A percentile compares a stretch with the other conserved stretches of the same genome.
phyloP scores from a whole-genome alignment of 2,888 invertebrate species.

The Myathropa florea region DNA sequence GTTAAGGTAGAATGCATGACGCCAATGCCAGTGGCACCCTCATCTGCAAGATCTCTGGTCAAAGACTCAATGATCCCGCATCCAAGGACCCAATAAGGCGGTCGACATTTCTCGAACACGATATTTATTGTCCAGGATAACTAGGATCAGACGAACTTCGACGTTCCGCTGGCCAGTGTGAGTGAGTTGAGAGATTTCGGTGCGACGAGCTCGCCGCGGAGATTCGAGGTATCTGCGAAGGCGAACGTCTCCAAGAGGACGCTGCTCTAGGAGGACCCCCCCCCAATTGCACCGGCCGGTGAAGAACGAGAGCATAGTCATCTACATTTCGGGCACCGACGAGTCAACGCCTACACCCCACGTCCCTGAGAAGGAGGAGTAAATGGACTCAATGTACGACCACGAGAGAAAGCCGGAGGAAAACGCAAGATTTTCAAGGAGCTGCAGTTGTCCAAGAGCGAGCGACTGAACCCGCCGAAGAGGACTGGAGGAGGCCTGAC shows the following conservation, averaged over 20 bases:
- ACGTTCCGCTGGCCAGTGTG: slow-evolving; percentile 56
- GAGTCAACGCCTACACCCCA: background rate
- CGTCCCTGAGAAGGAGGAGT: background rate
- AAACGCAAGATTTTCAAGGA: slow-evolving; percentile 74
- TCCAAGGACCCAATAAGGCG: too few species aligned
- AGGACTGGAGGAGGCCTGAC: too few species aligned
- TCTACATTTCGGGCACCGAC: slow-evolving; percentile 67
- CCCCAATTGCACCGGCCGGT: slow-evolving; percentile 33
- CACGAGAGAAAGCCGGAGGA: slow-evolving; percentile 62
- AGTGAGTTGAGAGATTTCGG: slow-evolving; percentile 43
- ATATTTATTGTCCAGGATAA: too few species aligned
- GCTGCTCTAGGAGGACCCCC: slow-evolving; percentile 71
- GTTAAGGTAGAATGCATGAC: too few species aligned
- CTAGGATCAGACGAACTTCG: slow-evolving; percentile 74
- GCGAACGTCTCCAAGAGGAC: slow-evolving; percentile 72
- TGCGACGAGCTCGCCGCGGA: slow-evolving; percentile 15
- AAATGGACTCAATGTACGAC: slow-evolving; percentile 4
- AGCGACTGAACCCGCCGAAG: slow-evolving; percentile 14
- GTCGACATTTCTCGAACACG: too few species aligned
- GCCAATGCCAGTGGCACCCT: too few species aligned
- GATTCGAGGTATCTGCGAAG: slow-evolving; percentile 19
- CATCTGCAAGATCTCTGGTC: too few species aligned
- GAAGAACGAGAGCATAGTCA: slow-evolving; percentile 72
- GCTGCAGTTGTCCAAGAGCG: slow-evolving; percentile 67
- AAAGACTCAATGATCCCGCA: too few species aligned